A percentile compares a stretch with the other conserved stretches of the same genome.
These are phyloP conservation scores for Odiellus spinosus DNA, from an alignment of 2,888 invertebrate species.

Conservation along the genomic window DNA sequence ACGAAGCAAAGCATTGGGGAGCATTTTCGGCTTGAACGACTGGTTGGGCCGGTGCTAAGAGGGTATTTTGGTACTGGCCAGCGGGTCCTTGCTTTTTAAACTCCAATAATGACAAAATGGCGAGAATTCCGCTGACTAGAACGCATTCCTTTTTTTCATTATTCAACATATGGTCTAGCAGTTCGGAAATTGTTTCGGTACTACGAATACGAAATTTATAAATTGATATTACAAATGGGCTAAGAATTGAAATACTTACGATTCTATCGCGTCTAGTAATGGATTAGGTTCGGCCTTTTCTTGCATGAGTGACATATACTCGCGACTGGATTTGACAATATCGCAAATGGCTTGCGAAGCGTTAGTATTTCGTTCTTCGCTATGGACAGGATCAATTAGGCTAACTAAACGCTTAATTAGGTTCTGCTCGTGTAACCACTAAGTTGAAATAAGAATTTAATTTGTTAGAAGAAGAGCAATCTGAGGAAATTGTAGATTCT, in stretches of 20 bases:
- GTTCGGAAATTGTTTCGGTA: slow-evolving; percentile 46
- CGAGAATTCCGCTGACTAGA: slow-evolving; percentile 60
- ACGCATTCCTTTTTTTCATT: slow-evolving; percentile 44
- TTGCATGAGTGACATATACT: slow-evolving; percentile 26
- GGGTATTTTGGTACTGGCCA: background rate
- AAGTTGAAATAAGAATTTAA: slow-evolving; percentile 18
- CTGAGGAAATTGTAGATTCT: too few species aligned
- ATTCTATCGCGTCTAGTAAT: slow-evolving; percentile 53
- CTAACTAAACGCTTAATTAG: slow-evolving; percentile 62
- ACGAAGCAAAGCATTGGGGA: slow-evolving; percentile 12
- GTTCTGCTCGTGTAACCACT: slow-evolving; percentile 83
- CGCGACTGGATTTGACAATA: slow-evolving; percentile 34
- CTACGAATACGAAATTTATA: slow-evolving; percentile 28
- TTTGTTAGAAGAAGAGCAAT: slow-evolving; percentile 1
- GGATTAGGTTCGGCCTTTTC: slow-evolving; percentile 51
- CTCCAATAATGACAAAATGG: slow-evolving; percentile 55
- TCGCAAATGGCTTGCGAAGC: slow-evolving; percentile 76
- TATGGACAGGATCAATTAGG: slow-evolving; percentile 45
- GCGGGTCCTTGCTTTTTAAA: slow-evolving; percentile 28
- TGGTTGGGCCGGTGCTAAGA: slow-evolving; percentile 3
- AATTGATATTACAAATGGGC: too few species aligned
- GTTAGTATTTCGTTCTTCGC: slow-evolving; percentile 64
- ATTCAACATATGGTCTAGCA: slow-evolving; percentile 58
- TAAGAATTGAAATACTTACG: slow-evolving; percentile 36
- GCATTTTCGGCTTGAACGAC: slow-evolving; percentile 11